Conservation (phyloP, 2,888 invertebrate species). For the Metacarcinus magister region DNA sequence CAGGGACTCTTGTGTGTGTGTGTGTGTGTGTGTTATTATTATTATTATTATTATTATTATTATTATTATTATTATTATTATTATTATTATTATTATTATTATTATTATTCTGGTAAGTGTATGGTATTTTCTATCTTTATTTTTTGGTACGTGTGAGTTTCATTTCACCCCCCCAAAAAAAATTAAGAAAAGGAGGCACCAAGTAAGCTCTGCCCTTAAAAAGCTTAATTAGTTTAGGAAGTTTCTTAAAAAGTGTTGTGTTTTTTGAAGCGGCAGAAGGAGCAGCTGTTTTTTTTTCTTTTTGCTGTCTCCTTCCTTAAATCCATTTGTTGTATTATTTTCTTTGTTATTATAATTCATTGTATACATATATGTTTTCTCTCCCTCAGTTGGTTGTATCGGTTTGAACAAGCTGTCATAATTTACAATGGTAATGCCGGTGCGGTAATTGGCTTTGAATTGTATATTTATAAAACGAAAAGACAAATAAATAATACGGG, state of each 20-base stretch:
- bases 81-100: slow-evolving; percentile 7
- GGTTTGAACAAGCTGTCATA: not conserved
- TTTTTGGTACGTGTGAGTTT: not conserved
- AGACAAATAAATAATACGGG: not conserved
- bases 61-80: not conserved
- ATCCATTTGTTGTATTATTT: too few species aligned
- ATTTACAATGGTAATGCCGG: not conserved
- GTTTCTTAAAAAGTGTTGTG: not conserved
- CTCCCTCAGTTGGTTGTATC: not conserved
- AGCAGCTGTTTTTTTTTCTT: not conserved
- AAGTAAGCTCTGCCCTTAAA: not conserved
- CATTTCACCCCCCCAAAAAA: not conserved
- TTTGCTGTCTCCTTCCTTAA: too few species aligned
- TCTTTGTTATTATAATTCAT: not conserved
- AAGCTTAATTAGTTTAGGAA: not conserved
- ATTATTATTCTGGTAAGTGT: not conserved
- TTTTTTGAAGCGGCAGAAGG: not conserved
- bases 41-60: not conserved
- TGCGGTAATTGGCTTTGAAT: not conserved
- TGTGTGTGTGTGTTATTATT: slow-evolving; percentile 21
- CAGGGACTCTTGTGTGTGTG: not conserved
- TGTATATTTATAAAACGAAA: not conserved
- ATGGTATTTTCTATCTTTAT: not conserved
- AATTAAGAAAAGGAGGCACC: not conserved
- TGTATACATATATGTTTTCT: not conserved